A percentile compares a stretch with the other conserved stretches of the same genome.
Evolutionary conservation across 2,888 invertebrate genomes (phyloP).

Genomic region (Eilema griseolum): DNA sequence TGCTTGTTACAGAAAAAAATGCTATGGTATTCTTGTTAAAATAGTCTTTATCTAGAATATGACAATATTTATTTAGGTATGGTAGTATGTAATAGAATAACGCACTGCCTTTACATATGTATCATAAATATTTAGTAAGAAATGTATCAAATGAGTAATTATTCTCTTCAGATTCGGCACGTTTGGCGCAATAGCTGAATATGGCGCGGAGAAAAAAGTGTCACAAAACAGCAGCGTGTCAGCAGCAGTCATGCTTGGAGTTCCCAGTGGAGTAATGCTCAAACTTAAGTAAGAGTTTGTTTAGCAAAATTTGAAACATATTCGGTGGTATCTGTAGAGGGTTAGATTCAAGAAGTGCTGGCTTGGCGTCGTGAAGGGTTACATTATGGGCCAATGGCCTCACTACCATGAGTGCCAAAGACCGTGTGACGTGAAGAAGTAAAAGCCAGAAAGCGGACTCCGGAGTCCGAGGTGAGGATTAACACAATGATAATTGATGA

Average conservation of each 20-base stretch:
- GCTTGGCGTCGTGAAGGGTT: too few species aligned
- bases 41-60: neutral
- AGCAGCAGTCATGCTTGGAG: constrained; percentile 94
- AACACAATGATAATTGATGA: too few species aligned
- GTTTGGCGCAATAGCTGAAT: constrained; percentile 95
- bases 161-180: constrained; percentile 90
- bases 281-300: constrained; percentile 91
- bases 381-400: too few species aligned
- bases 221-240: constrained; percentile 95
- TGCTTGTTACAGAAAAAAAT: too few species aligned
- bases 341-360: too few species aligned
- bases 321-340: too few species aligned
- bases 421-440: too few species aligned
- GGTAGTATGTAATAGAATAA: neutral
- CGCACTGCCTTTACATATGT: neutral
- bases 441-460: too few species aligned
- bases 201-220: constrained; percentile 97
- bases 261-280: constrained; percentile 95
- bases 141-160: neutral
- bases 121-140: neutral
- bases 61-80: neutral
- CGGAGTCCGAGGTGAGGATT: too few species aligned
- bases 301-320: neutral
- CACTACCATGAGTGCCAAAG: too few species aligned
- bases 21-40: neutral